Evolutionary conservation across 2,113 vertebrate species (phyloP).

Genomic region (Pachycephala philippinensis): DNA sequence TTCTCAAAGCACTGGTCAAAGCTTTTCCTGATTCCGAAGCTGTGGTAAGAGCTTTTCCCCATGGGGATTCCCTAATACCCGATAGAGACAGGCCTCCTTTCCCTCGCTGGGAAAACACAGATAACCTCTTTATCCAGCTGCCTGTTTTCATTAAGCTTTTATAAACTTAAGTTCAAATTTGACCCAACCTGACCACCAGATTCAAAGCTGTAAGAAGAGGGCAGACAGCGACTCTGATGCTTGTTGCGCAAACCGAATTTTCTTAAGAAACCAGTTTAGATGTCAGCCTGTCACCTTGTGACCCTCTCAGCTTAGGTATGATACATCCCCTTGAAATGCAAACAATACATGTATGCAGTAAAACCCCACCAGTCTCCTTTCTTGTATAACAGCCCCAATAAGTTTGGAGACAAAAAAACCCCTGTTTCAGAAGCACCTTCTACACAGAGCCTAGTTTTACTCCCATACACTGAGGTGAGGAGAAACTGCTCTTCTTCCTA

Average conservation of each 20-base stretch:
- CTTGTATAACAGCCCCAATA: not conserved
- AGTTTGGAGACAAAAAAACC: not conserved
- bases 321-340: not conserved
- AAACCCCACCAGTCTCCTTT: not conserved
- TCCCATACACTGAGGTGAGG: not conserved
- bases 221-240: fast-evolving
- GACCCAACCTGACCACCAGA: not conserved
- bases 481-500: not conserved
- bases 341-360: not conserved
- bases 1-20: not conserved
- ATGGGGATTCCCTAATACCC: not conserved
- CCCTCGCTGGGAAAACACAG: not conserved
- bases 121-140: not conserved
- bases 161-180: not conserved
- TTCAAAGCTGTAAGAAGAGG: not conserved
- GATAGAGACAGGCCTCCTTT: not conserved
- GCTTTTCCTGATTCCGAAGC: not conserved
- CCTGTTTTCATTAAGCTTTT: not conserved
- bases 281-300: not conserved
- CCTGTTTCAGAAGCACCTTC: not conserved
- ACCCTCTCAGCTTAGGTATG: not conserved
- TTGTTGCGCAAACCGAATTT: not conserved
- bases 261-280: not conserved
- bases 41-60: not conserved
- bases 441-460: not conserved